Base-by-base conservation (phyloP, 2,888 invertebrate genomes). In the Megalurothrips usitatus region DNA sequence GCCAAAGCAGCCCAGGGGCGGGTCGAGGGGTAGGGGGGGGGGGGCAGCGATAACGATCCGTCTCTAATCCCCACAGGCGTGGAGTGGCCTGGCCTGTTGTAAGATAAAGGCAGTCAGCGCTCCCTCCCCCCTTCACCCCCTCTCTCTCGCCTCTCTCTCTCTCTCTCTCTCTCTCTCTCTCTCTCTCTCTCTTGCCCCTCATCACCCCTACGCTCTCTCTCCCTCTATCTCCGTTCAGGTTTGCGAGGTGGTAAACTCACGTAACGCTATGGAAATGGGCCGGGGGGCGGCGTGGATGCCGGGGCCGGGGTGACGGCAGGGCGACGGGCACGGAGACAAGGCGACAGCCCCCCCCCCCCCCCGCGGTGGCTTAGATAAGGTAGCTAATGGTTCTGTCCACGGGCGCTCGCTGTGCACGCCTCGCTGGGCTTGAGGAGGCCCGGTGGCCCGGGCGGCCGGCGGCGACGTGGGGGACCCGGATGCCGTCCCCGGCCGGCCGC, bases 331-430 rank as follows among this genome's bases (percentile, higher is more conserved):
- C 19, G 0, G 14, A n/a, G 58, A n/a, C 58, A 17, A 58, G 58
- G 58, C 17, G 19, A 6, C 14, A 19, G 52, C 19, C 10, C 58
- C 6, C 1, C 34, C 34, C 34, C 34, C 3, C 34, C 34, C 34
- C 34, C 3, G 3, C 34, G 34, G 34, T 43, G 34, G 34, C 34
- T n/a, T n/a, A 58, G 58, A 58, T 58, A 58, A 58, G 58, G 58
- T 58, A 58, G 58, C 58, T 58, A 58, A 58, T 58, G 58, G 58
- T 58, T 17, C 58, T 58, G 58, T 58, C 58, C 58, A 14, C 58
- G 14, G n/a, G 58, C 34, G 34, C 34, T 4, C 34, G 34, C 34
- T 43, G 14, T 58, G 58, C n/a, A 58, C n/a, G 58, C 58, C 58
- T 58, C 58, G 58, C 58, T 58, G 58, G 14, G 19, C n/a, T 58